Percentiles rank a stretch among this genome's conserved stretches.
phyloP scores from a whole-genome alignment of 2,888 invertebrate genomes.

The Desoria tigrina region DNA sequence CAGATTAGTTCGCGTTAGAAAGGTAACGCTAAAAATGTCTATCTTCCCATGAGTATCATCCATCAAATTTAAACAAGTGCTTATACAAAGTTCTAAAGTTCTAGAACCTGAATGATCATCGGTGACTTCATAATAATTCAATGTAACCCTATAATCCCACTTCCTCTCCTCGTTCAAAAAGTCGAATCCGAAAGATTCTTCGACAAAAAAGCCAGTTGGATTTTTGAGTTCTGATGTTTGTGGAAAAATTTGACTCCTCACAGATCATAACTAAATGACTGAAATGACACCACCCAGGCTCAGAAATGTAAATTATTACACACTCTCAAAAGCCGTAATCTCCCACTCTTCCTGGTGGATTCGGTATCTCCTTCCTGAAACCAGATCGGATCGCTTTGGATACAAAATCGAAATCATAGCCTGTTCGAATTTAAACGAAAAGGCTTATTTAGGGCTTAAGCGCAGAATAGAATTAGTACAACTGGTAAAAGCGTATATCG shows the following conservation, averaged over 20 bases:
- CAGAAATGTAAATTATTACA: not conserved
- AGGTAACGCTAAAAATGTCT: slow-evolving; percentile 16
- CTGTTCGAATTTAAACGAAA: not conserved
- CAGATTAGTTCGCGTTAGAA: not conserved
- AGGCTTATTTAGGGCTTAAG: too few relatives aligned
- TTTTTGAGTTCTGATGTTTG: not conserved
- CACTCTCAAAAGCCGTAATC: not conserved
- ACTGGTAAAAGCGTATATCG: too few relatives aligned
- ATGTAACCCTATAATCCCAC: too few relatives aligned
- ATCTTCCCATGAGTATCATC: not conserved
- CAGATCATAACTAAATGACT: not conserved
- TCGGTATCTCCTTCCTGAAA: too few relatives aligned
- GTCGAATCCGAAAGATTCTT: too few relatives aligned
- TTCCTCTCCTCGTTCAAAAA: not conserved
- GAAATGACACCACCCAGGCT: slow-evolving; percentile 11
- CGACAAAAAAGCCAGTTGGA: not conserved
- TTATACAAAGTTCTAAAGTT: too few relatives aligned
- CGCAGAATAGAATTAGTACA: too few relatives aligned
- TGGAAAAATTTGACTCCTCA: not conserved
- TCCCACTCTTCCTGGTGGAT: not conserved
- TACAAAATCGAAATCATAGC: not conserved
- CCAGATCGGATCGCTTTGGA: not conserved
- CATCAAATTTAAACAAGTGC: too few relatives aligned
- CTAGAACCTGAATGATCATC: too few relatives aligned
- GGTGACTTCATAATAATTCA: too few relatives aligned